Conservation (phyloP, 2,888 invertebrate species). For the Melanophora roralis region DNA sequence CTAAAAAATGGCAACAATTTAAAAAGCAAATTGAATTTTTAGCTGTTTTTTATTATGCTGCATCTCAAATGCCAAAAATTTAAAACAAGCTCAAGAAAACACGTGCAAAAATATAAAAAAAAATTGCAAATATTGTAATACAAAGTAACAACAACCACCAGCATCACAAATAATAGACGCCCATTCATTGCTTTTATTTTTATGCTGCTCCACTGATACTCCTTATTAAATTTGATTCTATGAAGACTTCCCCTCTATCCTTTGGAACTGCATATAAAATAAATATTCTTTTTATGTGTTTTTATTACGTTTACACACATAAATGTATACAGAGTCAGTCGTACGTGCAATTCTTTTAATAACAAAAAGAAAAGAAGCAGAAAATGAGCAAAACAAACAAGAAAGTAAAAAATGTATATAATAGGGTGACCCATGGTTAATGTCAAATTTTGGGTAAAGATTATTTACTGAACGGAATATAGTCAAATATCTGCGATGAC, state of each 20-base stretch:
- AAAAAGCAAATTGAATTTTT: constrained; percentile 49
- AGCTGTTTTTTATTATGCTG: constrained; percentile 31
- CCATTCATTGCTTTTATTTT: background rate
- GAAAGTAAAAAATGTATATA: too few relatives aligned
- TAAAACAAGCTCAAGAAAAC: background rate
- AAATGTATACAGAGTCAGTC: background rate
- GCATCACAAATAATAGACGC: background rate
- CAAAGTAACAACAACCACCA: background rate
- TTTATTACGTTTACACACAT: background rate
- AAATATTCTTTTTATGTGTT: background rate
- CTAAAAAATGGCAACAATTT: constrained; percentile 17
- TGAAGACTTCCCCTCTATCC: background rate
- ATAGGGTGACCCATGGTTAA: too few relatives aligned
- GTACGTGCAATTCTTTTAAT: background rate
- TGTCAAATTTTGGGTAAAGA: too few relatives aligned
- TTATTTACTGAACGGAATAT: too few relatives aligned
- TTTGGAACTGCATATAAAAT: background rate
- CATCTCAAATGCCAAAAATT: background rate
- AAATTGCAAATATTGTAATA: constrained; percentile 29
- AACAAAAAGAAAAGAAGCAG: background rate
- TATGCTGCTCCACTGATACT: background rate
- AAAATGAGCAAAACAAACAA: background rate
- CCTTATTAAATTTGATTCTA: background rate
- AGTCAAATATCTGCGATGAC: too few relatives aligned
- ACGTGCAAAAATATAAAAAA: constrained; percentile 30